phyloP scores from a whole-genome alignment of 1,140 invertebrate genomes.

The Nasonia vitripennis region DNA sequence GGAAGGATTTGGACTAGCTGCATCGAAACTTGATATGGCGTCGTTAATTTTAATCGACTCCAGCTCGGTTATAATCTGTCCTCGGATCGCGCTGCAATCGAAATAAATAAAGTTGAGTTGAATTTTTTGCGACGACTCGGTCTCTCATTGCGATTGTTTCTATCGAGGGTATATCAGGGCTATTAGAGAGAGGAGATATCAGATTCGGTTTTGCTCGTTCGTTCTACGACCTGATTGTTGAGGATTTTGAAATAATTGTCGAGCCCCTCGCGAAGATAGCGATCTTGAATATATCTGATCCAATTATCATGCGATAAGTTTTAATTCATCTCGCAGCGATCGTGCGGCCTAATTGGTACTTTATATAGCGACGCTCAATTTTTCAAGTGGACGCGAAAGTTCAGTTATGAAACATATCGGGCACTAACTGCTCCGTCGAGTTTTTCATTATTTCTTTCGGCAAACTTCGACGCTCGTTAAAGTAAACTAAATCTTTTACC shows the following conservation, averaged over 20 bases:
- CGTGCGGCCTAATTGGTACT: neutral
- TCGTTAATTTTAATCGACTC: constrained; percentile 6
- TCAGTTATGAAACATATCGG: neutral
- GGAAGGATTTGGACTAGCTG: neutral
- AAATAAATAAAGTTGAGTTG: neutral
- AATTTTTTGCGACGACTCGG: neutral
- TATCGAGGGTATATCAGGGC: no score
- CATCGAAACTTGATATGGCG: neutral
- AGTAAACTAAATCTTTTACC: no score
- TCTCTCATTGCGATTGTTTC: no score
- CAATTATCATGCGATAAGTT: neutral
- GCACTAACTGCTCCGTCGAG: no score
- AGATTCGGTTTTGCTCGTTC: no score
- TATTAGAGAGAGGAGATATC: no score
- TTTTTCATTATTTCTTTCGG: no score
- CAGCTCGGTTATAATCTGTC: neutral
- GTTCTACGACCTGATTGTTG: neutral
- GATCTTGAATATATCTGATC: neutral
- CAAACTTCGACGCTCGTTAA: no score
- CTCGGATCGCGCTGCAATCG: neutral
- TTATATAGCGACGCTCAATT: neutral
- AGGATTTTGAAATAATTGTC: no score
- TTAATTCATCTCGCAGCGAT: neutral
- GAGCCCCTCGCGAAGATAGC: neutral
- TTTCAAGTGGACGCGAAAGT: neutral